phyloP scores from a whole-genome alignment of 30 jellyfish, hydroid and myxozoan genomes.

The Nemopilema nomurai region DNA sequence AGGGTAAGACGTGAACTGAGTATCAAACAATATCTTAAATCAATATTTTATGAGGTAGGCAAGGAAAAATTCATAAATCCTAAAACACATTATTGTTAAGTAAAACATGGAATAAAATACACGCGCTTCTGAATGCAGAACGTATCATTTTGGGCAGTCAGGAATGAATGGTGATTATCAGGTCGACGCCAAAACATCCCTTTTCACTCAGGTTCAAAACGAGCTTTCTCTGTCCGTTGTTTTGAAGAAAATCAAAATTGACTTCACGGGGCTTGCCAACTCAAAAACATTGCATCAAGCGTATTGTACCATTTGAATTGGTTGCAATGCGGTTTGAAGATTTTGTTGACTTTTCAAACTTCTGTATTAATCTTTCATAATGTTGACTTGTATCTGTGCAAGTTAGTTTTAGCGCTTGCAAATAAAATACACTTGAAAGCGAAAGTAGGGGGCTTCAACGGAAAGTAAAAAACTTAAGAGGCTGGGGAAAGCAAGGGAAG shows the following conservation, averaged over 20 bases:
- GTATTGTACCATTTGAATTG: background rate
- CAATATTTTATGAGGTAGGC: background rate
- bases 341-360: no score
- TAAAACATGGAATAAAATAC: background rate
- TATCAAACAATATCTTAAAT: background rate
- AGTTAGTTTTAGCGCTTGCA: no score
- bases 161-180: background rate
- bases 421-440: no score
- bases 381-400: no score
- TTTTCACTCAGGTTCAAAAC: background rate
- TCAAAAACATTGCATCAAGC: background rate
- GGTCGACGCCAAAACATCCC: background rate
- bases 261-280: background rate
- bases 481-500: no score
- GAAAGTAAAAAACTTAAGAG: no score
- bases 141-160: background rate
- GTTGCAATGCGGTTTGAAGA: no score
- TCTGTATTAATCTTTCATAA: no score
- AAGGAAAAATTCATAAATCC: background rate
- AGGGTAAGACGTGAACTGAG: background rate
- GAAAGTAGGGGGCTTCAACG: no score
- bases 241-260: background rate
- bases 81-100: background rate
- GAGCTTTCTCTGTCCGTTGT: background rate
- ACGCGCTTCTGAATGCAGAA: background rate